A percentile compares a stretch with the other conserved stretches of the same genome.
These are phyloP conservation scores for Megastigmus dorsalis DNA, from an alignment of 2,888 invertebrate species.

Conservation along the genomic window DNA sequence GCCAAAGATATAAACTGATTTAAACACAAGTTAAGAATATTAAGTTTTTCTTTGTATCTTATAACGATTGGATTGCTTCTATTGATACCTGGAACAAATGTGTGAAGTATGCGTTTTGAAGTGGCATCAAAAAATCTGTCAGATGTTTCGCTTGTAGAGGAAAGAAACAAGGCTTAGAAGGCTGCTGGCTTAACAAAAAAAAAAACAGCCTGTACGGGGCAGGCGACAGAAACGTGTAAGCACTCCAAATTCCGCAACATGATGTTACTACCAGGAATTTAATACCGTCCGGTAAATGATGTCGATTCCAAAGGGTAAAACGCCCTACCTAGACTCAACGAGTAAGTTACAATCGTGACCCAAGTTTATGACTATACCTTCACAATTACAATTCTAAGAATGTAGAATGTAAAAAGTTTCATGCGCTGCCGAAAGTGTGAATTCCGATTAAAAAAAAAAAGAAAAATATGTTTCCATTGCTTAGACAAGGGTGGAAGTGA, in stretches of 20 bases:
- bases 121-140: neutral
- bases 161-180: no score
- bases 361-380: no score
- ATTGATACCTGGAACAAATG: no score
- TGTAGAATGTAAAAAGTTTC: no score
- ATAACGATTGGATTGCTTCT: no score
- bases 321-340: neutral
- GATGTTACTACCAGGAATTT: slow-evolving; percentile 21
- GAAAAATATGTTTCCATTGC: neutral
- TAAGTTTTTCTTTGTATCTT: no score
- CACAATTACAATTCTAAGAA: no score
- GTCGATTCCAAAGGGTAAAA: slow-evolving; percentile 30
- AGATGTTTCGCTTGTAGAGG: slow-evolving; percentile 24
- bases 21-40: no score
- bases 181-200: neutral
- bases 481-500: slow-evolving; percentile 1
- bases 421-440: no score
- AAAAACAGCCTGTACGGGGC: neutral
- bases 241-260: neutral
- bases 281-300: neutral
- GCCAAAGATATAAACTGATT: no score
- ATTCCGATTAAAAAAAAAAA: neutral
- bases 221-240: neutral
- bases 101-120: neutral
- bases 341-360: slow-evolving; percentile 33